phyloP scores from a whole-genome alignment of 2,888 invertebrate genomes.

The Hyposoter didymator region DNA sequence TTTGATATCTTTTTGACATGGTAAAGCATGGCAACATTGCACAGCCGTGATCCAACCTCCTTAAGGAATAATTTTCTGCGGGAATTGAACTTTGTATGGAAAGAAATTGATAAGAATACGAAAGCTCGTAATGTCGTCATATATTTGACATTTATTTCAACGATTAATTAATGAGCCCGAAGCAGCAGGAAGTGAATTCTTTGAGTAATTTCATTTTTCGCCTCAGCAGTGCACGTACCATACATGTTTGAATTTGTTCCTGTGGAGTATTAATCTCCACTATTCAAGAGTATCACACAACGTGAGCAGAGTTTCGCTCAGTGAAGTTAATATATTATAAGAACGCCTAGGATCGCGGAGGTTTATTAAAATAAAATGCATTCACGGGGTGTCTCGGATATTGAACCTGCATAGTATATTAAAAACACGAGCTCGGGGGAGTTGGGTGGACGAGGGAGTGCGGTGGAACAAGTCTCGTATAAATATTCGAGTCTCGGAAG shows the following conservation, averaged over 20 bases:
- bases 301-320: conserved; percentile 2
- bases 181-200: not conserved
- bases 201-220: not conserved
- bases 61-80: too few relatives aligned
- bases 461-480: conserved; percentile 46
- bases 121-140: not conserved
- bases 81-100: not conserved
- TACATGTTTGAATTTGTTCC: conserved; percentile 6
- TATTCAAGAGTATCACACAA: not conserved
- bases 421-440: conserved; percentile 22
- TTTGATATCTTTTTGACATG: too few relatives aligned
- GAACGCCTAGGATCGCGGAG: conserved; percentile 13
- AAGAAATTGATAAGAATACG: not conserved
- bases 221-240: not conserved
- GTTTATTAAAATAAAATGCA: conserved; percentile 59
- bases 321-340: conserved; percentile 39
- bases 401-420: conserved; percentile 52
- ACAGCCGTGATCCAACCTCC: too few relatives aligned
- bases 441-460: conserved; percentile 14
- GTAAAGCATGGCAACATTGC: too few relatives aligned
- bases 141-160: not conserved
- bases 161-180: not conserved
- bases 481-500: conserved; percentile 60
- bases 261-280: not conserved
- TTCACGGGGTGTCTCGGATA: conserved; percentile 45